phyloP scores from a whole-genome alignment of 1,140 invertebrate genomes.

The Danaus melanippus region DNA sequence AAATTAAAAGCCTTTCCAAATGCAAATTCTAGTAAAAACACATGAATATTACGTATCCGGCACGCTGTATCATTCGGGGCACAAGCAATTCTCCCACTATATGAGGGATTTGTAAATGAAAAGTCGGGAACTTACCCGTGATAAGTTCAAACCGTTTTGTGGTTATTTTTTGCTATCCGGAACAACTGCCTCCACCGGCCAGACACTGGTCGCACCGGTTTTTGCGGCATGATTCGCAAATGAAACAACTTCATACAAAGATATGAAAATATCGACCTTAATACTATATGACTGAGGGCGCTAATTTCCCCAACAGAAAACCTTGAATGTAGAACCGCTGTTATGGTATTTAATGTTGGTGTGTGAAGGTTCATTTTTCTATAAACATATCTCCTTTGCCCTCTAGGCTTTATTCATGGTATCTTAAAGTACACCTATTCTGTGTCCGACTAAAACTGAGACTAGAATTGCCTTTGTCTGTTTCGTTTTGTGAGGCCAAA shows the following conservation, averaged over 20 bases:
- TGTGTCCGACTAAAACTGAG: conserved; percentile 24
- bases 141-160: conserved; percentile 38
- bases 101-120: conserved; percentile 21
- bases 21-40: too few species aligned
- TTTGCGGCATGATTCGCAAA: conserved; percentile 11
- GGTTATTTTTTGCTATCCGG: conserved; percentile 48
- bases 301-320: neutral
- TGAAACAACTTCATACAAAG: conserved; percentile 7
- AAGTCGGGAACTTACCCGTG: conserved; percentile 26
- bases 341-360: conserved; percentile 11
- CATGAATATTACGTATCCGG: too few species aligned
- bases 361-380: conserved; percentile 23
- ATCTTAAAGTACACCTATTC: conserved; percentile 20
- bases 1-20: too few species aligned
- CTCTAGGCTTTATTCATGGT: conserved; percentile 29
- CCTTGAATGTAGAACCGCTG: conserved; percentile 8
- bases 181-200: conserved; percentile 34
- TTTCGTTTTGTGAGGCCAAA: conserved; percentile 4
- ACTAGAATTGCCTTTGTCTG: conserved; percentile 13
- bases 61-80: too few species aligned
- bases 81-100: too few species aligned
- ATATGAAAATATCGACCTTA: conserved; percentile 1
- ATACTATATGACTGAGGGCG: neutral
- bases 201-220: conserved; percentile 56
- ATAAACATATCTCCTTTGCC: conserved; percentile 12